A percentile compares a stretch with the other conserved stretches of the same genome.
Evolutionary conservation across 2,113 vertebrate genomes (phyloP).

Genomic region (Vidua macroura): DNA sequence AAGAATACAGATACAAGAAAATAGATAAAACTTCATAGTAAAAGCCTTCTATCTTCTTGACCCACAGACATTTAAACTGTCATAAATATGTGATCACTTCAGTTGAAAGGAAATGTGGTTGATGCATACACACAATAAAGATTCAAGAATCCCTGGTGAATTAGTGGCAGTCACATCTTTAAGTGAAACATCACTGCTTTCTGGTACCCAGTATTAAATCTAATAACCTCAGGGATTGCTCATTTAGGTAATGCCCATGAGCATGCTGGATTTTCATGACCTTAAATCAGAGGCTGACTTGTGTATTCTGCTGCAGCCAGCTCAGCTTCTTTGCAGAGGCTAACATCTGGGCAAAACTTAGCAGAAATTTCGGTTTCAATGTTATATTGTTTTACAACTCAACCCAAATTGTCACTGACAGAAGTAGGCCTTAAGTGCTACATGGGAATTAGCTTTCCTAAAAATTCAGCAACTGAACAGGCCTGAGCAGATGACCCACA

Average conservation of each 20-base stretch:
- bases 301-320: background rate
- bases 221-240: background rate
- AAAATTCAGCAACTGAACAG: background rate
- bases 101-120: background rate
- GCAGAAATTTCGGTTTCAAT: background rate
- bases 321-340: background rate
- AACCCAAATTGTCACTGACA: background rate
- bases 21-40: background rate
- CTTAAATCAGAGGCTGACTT: background rate
- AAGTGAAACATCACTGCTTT: background rate
- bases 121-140: background rate
- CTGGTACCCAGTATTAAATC: background rate
- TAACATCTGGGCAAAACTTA: background rate
- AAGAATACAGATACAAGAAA: background rate
- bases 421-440: background rate
- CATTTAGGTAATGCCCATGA: background rate
- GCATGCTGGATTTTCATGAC: background rate
- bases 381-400: background rate
- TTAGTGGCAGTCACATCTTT: background rate
- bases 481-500: background rate
- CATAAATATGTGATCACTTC: background rate
- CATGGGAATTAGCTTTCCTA: background rate
- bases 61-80: background rate
- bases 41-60: background rate
- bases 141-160: background rate